Percentiles rank a stretch among this genome's conserved stretches.
Conservation (phyloP, 2,113 vertebrate species). For the Phyllostomus hastatus region DNA sequence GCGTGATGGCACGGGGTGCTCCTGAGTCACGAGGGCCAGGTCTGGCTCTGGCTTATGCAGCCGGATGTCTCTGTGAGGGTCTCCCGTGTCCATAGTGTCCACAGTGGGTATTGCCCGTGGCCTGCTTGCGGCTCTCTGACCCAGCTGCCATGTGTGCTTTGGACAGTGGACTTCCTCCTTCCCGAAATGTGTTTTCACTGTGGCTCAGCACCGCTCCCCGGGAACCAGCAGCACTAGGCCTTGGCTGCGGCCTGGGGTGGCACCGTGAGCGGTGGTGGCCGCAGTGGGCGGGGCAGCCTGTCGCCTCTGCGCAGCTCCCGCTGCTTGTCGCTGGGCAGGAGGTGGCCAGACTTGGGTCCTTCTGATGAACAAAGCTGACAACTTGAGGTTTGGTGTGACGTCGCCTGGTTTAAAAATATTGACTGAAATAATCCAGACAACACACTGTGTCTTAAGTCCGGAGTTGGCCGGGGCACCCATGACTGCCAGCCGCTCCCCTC, state of each 20-base stretch:
- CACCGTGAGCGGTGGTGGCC: rapidly evolving
- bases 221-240: not conserved
- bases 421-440: not conserved
- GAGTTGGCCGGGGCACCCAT: not conserved
- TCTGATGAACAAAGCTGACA: not conserved
- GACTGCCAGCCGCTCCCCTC: not conserved
- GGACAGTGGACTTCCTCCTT: not conserved
- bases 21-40: not conserved
- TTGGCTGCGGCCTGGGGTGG: not conserved
- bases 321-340: not conserved
- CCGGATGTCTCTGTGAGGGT: not conserved
- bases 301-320: not conserved
- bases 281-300: not conserved
- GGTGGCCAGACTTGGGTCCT: not conserved
- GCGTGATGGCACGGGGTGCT: not conserved
- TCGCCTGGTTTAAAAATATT: not conserved
- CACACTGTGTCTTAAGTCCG: not conserved
- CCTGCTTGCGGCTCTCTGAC: not conserved
- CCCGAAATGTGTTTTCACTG: not conserved
- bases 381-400: not conserved
- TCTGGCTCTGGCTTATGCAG: not conserved
- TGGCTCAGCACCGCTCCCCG: not conserved
- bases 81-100: not conserved
- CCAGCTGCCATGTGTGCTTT: too few species aligned
- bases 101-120: too few species aligned